Conservation (phyloP, 1,140 invertebrate species). For the Araneus ventricosus region DNA sequence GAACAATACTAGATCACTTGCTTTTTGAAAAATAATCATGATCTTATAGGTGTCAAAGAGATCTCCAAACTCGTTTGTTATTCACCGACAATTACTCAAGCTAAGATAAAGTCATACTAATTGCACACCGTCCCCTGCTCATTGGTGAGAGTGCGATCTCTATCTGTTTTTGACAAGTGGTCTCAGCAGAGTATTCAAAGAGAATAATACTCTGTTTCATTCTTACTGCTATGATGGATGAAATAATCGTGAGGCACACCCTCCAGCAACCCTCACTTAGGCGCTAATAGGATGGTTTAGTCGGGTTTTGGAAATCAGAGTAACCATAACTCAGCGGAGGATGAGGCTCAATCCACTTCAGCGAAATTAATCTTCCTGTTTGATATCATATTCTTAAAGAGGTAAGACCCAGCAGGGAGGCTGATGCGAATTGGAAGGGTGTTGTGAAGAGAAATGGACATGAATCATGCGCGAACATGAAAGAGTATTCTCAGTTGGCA, state of each 20-base stretch:
- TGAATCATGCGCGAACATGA: neutral
- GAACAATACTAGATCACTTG: neutral
- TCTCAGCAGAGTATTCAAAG: neutral
- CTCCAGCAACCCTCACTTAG: conserved; percentile 49
- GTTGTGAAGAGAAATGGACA: neutral
- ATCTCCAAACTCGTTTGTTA: neutral
- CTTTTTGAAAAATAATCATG: neutral
- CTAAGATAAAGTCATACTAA: neutral
- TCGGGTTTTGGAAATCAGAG: conserved; percentile 35
- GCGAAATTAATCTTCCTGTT: conserved; percentile 46
- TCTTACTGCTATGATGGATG: conserved; percentile 40
- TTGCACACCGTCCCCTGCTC: neutral
- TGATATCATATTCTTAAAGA: conserved; percentile 43
- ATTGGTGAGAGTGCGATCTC: neutral
- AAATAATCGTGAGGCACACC: conserved; percentile 62
- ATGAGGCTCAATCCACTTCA: conserved; percentile 29
- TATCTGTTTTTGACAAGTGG: conserved; percentile 19
- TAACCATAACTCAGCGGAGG: conserved; percentile 39
- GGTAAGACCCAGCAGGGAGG: neutral
- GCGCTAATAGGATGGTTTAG: conserved; percentile 45
- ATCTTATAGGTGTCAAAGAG: neutral
- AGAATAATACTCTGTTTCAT: conserved; percentile 18
- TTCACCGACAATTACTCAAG: conserved; percentile 20
- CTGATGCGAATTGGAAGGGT: neutral
- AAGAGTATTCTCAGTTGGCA: neutral